Conservation (phyloP, 2,797 vertebrate species). For the Malurus leucopterus region DNA sequence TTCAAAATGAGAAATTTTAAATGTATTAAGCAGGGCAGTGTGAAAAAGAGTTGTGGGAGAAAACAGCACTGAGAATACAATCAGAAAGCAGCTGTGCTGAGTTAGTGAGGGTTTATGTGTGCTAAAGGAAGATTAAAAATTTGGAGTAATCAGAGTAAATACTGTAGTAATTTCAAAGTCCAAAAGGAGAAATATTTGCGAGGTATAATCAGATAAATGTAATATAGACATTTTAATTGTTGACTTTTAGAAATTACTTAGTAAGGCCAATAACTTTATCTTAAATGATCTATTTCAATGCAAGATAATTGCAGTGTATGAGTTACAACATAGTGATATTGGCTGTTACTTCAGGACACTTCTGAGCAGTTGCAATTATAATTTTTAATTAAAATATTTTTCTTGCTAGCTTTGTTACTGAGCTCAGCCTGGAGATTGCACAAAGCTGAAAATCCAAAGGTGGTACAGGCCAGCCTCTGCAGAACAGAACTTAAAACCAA, state of each 20-base stretch:
- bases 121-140: neutral
- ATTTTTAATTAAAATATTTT: slow-evolving; percentile 10
- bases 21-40: neutral
- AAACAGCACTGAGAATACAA: neutral
- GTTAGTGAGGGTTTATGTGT: neutral
- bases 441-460: neutral
- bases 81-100: neutral
- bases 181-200: neutral
- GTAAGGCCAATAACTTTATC: neutral
- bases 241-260: neutral
- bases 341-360: neutral
- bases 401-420: neutral
- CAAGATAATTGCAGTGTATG: neutral
- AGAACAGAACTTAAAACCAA: neutral
- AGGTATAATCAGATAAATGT: neutral
- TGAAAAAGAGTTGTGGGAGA: neutral
- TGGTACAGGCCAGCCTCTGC: neutral
- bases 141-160: neutral
- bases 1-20: neutral
- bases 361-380: neutral
- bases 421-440: neutral
- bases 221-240: neutral
- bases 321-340: neutral
- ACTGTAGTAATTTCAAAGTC: neutral
- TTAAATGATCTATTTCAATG: neutral